Evolutionary conservation across 2,113 vertebrate species (phyloP).

Genomic region (Hemibates koningsi): DNA sequence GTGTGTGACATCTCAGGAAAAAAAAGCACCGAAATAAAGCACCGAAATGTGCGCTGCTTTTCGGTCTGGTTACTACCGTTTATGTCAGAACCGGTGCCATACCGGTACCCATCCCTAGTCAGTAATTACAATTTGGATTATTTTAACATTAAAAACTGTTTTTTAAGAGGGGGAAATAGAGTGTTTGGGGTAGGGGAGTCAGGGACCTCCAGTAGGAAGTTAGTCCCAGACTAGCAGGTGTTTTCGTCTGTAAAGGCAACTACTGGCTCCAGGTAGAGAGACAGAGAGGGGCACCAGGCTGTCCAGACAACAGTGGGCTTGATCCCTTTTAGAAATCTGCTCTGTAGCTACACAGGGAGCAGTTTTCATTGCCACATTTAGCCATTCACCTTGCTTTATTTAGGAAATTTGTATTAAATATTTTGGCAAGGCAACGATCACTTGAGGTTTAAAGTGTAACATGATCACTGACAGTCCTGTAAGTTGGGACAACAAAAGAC

Average conservation of each 20-base stretch:
- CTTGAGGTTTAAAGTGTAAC: not conserved
- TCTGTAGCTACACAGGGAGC: not conserved
- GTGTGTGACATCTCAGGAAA: too few relatives aligned
- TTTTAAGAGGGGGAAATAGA: not conserved
- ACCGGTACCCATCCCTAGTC: not conserved
- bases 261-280: not conserved
- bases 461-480: not conserved
- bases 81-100: too few relatives aligned
- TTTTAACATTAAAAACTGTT: not conserved
- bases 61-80: too few relatives aligned
- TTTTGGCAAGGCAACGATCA: not conserved
- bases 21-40: too few relatives aligned
- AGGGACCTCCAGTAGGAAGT: not conserved
- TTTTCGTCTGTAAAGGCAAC: rapidly evolving
- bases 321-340: not conserved
- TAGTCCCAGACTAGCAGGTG: not conserved
- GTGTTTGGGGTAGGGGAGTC: not conserved
- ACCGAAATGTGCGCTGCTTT: too few relatives aligned
- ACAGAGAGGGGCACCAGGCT: not conserved
- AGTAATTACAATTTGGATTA: not conserved
- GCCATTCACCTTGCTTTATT: not conserved
- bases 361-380: not conserved
- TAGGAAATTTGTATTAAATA: not conserved
- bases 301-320: not conserved
- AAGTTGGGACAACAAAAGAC: rapidly evolving